Percentiles rank a stretch among this genome's conserved stretches.
These are phyloP conservation scores for Enteromius afrohamiltoni DNA, from an alignment of 2,797 vertebrate species.

Conservation along the genomic window DNA sequence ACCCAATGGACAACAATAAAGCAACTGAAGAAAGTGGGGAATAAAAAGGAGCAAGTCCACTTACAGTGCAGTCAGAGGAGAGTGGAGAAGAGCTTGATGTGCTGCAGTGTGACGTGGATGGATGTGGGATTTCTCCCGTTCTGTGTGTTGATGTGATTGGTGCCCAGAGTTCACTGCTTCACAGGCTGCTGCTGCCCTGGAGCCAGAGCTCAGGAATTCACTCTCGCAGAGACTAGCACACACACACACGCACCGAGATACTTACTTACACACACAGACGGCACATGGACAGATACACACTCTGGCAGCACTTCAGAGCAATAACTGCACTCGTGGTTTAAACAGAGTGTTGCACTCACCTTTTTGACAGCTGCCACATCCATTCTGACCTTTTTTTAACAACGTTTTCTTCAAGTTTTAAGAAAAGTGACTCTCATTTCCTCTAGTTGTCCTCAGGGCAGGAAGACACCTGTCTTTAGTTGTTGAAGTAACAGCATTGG, in stretches of 20 bases:
- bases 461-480: not conserved
- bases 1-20: not conserved
- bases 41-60: not conserved
- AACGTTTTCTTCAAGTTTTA: slow-evolving; percentile 14
- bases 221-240: slow-evolving; percentile 19
- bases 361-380: slow-evolving; percentile 26
- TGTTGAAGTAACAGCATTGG: slow-evolving; percentile 2
- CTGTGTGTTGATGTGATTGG: slow-evolving; percentile 59
- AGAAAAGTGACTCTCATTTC: not conserved
- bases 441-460: not conserved
- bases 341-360: slow-evolving; percentile 27
- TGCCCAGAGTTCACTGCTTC: slow-evolving; percentile 49
- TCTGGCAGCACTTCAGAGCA: slow-evolving; percentile 41
- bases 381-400: slow-evolving; percentile 6
- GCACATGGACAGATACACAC: slow-evolving; percentile 38
- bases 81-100: slow-evolving; percentile 46
- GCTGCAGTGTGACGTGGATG: slow-evolving; percentile 55
- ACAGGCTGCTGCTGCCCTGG: slow-evolving; percentile 41
- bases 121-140: slow-evolving; percentile 53
- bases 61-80: slow-evolving; percentile 1
- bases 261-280: slow-evolving; percentile 25
- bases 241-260: slow-evolving; percentile 27
- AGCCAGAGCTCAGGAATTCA: slow-evolving; percentile 44
- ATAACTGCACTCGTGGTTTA: slow-evolving; percentile 27
- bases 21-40: not conserved